phyloP scores from a whole-genome alignment of 2,113 vertebrate species.

The Nothoprocta pentlandii region DNA sequence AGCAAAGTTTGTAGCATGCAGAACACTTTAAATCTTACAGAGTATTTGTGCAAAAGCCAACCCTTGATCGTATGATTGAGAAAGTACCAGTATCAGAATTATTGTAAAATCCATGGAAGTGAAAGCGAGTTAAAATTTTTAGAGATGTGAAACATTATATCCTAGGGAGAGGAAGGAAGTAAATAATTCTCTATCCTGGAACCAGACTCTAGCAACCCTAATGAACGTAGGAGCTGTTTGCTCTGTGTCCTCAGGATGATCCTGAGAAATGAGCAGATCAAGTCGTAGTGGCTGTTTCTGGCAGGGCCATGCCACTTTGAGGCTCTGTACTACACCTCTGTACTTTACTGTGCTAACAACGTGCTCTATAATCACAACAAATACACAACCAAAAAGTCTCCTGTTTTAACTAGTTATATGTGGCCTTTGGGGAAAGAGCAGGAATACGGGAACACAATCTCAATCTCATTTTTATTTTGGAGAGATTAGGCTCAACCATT shows the following conservation, averaged over 20 bases:
- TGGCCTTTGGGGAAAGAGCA: background rate
- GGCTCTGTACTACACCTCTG: background rate
- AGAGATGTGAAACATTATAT: background rate
- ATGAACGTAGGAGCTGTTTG: background rate
- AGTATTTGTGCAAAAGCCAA: background rate
- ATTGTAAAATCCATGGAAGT: background rate
- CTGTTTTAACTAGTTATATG: background rate
- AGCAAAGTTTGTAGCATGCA: background rate
- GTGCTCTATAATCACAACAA: background rate
- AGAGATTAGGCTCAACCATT: background rate
- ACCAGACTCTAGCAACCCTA: background rate
- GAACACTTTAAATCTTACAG: background rate
- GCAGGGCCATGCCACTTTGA: background rate
- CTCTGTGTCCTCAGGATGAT: background rate
- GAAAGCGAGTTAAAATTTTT: background rate
- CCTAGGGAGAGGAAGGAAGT: background rate
- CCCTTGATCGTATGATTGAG: background rate
- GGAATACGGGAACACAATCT: background rate
- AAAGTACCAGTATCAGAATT: background rate
- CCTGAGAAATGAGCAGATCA: background rate
- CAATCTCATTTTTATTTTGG: background rate
- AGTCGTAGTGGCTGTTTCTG: background rate
- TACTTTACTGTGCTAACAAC: background rate
- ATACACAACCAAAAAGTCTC: background rate
- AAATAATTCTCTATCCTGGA: background rate